Percentiles rank a stretch among this genome's conserved stretches.
phyloP scores from a whole-genome alignment of 2,888 invertebrate species.

The Cryptocephalus primarius region DNA sequence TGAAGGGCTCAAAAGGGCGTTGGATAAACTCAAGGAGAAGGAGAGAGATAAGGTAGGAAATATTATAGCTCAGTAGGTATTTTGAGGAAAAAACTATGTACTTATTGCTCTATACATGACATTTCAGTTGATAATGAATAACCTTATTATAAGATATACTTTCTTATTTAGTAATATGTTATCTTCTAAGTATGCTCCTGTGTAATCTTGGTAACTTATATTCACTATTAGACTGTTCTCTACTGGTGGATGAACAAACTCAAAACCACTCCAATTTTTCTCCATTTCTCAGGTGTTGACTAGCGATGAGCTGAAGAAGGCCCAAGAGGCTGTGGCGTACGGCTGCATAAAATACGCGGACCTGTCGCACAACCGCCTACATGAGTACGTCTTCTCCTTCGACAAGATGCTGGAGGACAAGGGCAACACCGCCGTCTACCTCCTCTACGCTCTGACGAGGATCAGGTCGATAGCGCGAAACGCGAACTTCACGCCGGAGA shows the following conservation, averaged over 20 bases:
- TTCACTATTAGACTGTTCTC: too few relatives aligned
- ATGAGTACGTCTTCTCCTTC: constrained; percentile 96
- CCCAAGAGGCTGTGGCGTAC: constrained; percentile 89
- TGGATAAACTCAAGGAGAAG: constrained; percentile 78
- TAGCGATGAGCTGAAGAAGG: constrained; percentile 65
- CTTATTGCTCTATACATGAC: too few relatives aligned
- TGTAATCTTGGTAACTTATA: too few relatives aligned
- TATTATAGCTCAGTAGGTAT: not conserved
- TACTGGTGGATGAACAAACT: too few relatives aligned
- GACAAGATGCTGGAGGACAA: constrained; percentile 98
- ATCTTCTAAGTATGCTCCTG: too few relatives aligned
- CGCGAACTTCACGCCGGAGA: constrained; percentile 54
- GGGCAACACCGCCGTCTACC: constrained; percentile 97
- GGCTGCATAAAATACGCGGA: constrained; percentile 99
- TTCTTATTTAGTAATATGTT: too few relatives aligned
- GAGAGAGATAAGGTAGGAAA: constrained; percentile 62
- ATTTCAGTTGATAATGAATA: too few relatives aligned
- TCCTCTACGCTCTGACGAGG: constrained; percentile 88
- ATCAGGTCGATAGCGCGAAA: constrained; percentile 84
- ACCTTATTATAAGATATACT: too few relatives aligned
- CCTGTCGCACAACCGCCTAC: constrained; percentile 81
- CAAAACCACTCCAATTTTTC: too few relatives aligned
- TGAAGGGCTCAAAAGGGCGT: constrained; percentile 76
- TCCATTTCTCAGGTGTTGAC: constrained; percentile 40
- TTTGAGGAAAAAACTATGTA: too few relatives aligned